A percentile compares a stretch with the other conserved stretches of the same genome.
Conservation (phyloP, 2,113 vertebrate species). For the Atherinomorus stipes region DNA sequence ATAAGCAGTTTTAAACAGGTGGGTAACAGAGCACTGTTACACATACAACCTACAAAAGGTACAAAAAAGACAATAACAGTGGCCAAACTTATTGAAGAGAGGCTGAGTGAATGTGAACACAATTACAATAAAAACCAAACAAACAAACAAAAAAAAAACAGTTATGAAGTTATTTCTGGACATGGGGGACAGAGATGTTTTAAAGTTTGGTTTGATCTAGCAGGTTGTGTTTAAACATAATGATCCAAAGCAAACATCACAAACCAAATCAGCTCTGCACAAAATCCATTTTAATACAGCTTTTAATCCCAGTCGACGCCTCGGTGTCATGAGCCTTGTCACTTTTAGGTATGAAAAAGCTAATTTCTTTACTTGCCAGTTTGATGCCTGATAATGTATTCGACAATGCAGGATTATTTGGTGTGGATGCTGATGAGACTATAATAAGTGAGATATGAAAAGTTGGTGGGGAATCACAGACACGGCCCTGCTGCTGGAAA, state of each 20-base stretch:
- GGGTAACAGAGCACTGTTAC: too few relatives aligned
- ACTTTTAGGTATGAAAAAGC: not conserved
- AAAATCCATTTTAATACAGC: too few relatives aligned
- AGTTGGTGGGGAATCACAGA: slow-evolving; percentile 16
- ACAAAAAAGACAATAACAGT: too few relatives aligned
- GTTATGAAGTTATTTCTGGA: too few relatives aligned
- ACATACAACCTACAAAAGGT: too few relatives aligned
- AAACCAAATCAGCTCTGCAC: not conserved
- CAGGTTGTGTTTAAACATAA: not conserved
- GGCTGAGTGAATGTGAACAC: too few relatives aligned
- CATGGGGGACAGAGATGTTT: not conserved
- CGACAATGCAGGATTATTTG: not conserved
- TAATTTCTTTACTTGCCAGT: not conserved
- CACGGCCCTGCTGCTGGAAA: not conserved
- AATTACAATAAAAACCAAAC: too few relatives aligned
- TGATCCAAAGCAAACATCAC: not conserved
- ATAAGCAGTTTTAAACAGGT: too few relatives aligned
- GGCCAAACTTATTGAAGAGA: too few relatives aligned
- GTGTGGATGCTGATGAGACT: slow-evolving; percentile 17
- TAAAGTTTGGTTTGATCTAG: not conserved
- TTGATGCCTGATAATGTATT: not conserved
- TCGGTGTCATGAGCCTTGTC: not conserved
- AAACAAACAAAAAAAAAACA: too few relatives aligned
- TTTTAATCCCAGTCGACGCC: too few relatives aligned
- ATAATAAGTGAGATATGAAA: slow-evolving; percentile 18